phyloP scores from a whole-genome alignment of 2,113 vertebrate genomes.

The Pantherophis guttatus region DNA sequence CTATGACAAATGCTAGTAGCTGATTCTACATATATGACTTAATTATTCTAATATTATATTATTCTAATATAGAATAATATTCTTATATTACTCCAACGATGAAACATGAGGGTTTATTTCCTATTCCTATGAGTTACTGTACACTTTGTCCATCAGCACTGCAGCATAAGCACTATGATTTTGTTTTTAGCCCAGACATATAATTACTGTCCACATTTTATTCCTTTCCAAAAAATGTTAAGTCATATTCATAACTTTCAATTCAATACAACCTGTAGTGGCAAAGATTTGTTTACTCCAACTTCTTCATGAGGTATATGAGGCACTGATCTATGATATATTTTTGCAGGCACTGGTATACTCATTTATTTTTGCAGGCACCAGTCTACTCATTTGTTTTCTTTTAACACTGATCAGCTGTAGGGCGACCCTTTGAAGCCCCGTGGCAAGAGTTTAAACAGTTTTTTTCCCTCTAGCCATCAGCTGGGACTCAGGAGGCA shows the following conservation, averaged over 20 bases:
- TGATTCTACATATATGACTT: background rate
- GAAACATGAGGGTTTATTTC: background rate
- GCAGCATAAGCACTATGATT: background rate
- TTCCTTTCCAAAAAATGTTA: background rate
- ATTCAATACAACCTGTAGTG: background rate
- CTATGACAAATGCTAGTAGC: background rate
- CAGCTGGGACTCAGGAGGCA: too few relatives aligned
- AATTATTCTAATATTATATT: background rate
- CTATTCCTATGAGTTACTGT: background rate
- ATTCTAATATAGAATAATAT: background rate
- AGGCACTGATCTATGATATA: too few relatives aligned
- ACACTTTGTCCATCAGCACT: background rate
- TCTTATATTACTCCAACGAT: background rate
- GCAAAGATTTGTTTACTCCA: background rate
- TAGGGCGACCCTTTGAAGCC: too few relatives aligned
- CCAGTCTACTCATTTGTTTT: too few relatives aligned
- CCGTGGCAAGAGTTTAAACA: too few relatives aligned
- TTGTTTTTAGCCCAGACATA: background rate
- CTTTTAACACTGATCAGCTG: too few relatives aligned
- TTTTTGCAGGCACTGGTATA: too few relatives aligned
- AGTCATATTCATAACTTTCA: background rate
- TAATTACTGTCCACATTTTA: background rate
- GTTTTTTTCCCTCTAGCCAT: too few relatives aligned
- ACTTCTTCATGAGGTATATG: background rate
- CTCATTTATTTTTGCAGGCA: too few relatives aligned